These are phyloP conservation scores for Brachypodius melanocephalos DNA, from an alignment of 2,113 vertebrate genomes.

Conservation along the genomic window DNA sequence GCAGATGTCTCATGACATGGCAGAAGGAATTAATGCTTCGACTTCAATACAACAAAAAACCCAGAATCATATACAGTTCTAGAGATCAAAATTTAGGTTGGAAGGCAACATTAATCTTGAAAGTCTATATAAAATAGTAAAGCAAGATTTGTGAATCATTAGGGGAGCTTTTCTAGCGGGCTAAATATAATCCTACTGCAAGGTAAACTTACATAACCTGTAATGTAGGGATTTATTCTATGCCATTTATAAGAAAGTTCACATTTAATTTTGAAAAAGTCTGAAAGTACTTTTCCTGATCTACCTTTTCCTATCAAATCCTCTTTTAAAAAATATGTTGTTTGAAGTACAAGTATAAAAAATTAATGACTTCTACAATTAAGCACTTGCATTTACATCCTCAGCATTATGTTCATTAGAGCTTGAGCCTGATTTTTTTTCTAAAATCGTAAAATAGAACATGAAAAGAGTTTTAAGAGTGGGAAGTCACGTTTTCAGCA, in stretches of 20 bases:
- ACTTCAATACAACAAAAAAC: not conserved
- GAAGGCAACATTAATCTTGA: not conserved
- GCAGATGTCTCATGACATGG: not conserved
- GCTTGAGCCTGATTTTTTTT: not conserved
- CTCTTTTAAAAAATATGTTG: not conserved
- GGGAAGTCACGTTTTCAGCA: not conserved
- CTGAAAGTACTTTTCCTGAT: not conserved
- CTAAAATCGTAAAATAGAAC: not conserved
- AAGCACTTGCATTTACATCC: rapidly evolving
- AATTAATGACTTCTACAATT: not conserved
- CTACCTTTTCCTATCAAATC: not conserved
- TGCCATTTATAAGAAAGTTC: not conserved
- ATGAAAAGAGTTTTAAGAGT: not conserved
- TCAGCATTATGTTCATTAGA: not conserved
- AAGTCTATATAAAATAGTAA: not conserved
- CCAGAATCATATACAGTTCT: not conserved
- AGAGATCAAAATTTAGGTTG: not conserved
- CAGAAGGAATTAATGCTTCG: not conserved
- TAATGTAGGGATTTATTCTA: not conserved
- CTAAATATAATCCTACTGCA: not conserved
- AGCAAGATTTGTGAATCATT: not conserved
- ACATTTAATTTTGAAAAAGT: not conserved
- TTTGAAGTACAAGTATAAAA: not conserved
- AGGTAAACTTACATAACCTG: not conserved
- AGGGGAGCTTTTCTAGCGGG: not conserved